Percentiles rank a stretch among this genome's conserved stretches.
Conservation (phyloP, 1,140 invertebrate species). For the Thaumatotibia leucotreta region DNA sequence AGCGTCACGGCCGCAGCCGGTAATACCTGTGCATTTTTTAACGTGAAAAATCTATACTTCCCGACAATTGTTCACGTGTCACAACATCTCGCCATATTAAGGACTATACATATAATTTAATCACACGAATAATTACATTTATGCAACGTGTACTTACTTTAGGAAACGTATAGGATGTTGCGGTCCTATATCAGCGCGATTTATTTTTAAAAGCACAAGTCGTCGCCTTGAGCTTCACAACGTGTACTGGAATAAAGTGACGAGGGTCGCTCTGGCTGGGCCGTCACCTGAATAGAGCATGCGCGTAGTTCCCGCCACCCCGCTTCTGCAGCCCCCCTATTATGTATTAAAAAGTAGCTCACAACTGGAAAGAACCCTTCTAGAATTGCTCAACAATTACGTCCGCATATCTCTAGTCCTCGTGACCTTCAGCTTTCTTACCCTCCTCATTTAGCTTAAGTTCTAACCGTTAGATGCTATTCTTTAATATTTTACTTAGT, state of each 20-base stretch:
- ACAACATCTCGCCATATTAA: background rate
- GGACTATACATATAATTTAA: background rate
- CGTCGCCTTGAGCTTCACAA: conserved; percentile 48
- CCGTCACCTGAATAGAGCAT: conserved; percentile 55
- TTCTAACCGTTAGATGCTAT: no score
- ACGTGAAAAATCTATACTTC: background rate
- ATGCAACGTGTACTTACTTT: conserved; percentile 50
- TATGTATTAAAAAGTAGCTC: conserved; percentile 45
- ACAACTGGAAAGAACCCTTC: conserved; percentile 18
- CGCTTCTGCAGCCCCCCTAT: conserved; percentile 46
- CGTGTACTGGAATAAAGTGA: conserved; percentile 57
- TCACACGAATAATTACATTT: background rate
- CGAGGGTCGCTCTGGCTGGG: conserved; percentile 39
- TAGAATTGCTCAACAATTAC: conserved; percentile 4
- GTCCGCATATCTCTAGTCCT: background rate
- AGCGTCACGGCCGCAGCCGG: background rate
- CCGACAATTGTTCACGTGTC: background rate
- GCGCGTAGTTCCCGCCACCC: conserved; percentile 45
- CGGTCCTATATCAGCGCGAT: conserved; percentile 42
- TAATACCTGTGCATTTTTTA: background rate
- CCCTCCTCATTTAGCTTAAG: background rate
- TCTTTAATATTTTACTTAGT: no score
- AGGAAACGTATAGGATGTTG: conserved; percentile 57
- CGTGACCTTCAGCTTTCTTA: background rate
- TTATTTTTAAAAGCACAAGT: conserved; percentile 31